Conservation (phyloP, 2,113 vertebrate genomes). For the Oreochromis aureus region DNA sequence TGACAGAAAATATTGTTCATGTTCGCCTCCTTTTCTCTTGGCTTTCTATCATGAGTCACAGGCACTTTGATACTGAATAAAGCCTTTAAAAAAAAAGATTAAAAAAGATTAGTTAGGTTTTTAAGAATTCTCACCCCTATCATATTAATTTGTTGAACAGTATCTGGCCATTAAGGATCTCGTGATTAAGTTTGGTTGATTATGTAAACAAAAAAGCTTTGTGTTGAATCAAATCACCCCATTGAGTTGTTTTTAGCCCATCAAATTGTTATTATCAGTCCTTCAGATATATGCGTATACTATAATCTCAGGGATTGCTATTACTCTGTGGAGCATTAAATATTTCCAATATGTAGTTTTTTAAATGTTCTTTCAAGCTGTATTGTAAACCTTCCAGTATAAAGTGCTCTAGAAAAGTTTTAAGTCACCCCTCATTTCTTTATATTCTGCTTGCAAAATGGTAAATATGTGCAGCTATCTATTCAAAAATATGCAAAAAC, state of each 20-base stretch:
- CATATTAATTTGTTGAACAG: not conserved
- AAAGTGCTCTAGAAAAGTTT: not conserved
- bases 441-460: not conserved
- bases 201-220: not conserved
- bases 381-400: accelerated
- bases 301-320: not conserved
- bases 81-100: not conserved
- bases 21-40: not conserved
- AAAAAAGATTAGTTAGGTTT: not conserved
- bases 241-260: not conserved
- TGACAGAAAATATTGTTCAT: not conserved
- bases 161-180: not conserved
- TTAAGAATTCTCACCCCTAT: not conserved
- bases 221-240: accelerated
- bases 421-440: not conserved
- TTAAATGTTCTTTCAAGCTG: not conserved
- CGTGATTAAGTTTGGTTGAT: not conserved
- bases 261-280: not conserved
- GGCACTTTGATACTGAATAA: not conserved
- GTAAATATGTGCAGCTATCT: not conserved
- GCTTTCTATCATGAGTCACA: not conserved
- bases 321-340: not conserved
- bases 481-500: not conserved
- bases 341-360: not conserved
- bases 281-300: not conserved